Conservation (phyloP, 2,888 invertebrate genomes). For the Cephonodes hylas region DNA sequence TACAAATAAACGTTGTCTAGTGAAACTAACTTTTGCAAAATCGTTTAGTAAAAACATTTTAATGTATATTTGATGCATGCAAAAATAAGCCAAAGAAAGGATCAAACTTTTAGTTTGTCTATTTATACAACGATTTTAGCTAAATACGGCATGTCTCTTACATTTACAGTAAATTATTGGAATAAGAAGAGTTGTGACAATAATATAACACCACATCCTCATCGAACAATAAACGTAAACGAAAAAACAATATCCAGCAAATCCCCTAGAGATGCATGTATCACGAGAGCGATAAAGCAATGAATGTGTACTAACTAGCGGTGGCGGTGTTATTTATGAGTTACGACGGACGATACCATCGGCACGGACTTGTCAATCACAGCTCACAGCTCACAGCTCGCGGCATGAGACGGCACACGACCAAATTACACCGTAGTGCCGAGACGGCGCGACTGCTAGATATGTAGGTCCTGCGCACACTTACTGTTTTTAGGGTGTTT, state of each 20-base stretch:
- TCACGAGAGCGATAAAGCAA: slow-evolving; percentile 48
- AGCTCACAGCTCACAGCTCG: slow-evolving; percentile 18
- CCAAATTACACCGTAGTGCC: slow-evolving; percentile 43
- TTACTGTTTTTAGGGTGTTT: not conserved
- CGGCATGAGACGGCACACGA: slow-evolving; percentile 40
- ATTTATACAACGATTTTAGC: too few species aligned
- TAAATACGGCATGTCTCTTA: too few species aligned
- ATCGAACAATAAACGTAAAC: not conserved
- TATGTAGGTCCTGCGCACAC: not conserved
- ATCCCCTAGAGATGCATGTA: not conserved
- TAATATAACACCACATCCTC: too few species aligned
- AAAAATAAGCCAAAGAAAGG: too few species aligned
- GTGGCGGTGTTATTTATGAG: slow-evolving; percentile 77
- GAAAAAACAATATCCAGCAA: not conserved
- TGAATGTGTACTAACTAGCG: slow-evolving; percentile 77
- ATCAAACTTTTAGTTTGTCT: too few species aligned
- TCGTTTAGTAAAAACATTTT: too few species aligned
- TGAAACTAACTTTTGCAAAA: too few species aligned
- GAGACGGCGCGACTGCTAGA: slow-evolving; percentile 15
- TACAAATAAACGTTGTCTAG: not conserved
- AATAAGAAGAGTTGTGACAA: too few species aligned
- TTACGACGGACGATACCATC: slow-evolving; percentile 74
- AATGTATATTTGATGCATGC: too few species aligned
- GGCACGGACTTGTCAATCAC: slow-evolving; percentile 78
- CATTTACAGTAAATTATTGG: too few species aligned